Conservation (phyloP, 2,113 vertebrate species). For the Anarhynchus alexandrinus region DNA sequence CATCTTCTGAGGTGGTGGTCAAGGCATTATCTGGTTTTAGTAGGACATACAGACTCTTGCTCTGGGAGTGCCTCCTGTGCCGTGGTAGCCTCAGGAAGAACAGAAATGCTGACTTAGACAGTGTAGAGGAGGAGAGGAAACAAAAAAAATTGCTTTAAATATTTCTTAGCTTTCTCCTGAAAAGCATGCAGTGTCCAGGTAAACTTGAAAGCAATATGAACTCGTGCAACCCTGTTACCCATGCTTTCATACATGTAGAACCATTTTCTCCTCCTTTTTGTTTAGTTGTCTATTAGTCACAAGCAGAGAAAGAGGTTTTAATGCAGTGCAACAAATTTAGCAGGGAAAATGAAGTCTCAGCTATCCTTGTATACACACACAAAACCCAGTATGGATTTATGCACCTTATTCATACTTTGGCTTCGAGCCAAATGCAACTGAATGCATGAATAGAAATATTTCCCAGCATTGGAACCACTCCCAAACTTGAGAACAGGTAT, state of each 20-base stretch:
- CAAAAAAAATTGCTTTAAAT: neutral
- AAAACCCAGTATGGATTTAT: neutral
- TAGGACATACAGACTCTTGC: neutral
- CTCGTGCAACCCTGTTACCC: neutral
- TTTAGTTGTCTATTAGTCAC: neutral
- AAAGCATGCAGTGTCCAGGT: neutral
- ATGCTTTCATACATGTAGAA: neutral
- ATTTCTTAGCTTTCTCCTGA: neutral
- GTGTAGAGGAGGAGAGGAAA: neutral
- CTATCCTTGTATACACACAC: constrained; percentile 2
- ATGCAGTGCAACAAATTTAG: neutral
- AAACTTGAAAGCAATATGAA: neutral
- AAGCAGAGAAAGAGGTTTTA: constrained; percentile 33
- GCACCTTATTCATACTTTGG: constrained; percentile 20
- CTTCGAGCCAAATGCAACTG: constrained; percentile 9
- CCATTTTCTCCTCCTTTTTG: neutral
- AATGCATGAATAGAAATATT: neutral
- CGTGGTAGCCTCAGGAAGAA: neutral
- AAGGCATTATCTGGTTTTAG: neutral
- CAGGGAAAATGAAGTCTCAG: neutral
- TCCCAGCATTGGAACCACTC: neutral
- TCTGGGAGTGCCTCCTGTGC: neutral
- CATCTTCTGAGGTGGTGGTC: neutral
- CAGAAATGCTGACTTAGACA: neutral
- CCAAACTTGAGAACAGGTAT: neutral